Evolutionary conservation across 2,113 vertebrate genomes (phyloP), one percentile per base, ranked within the genome.

Genomic region (Trogon melanurus): DNA sequence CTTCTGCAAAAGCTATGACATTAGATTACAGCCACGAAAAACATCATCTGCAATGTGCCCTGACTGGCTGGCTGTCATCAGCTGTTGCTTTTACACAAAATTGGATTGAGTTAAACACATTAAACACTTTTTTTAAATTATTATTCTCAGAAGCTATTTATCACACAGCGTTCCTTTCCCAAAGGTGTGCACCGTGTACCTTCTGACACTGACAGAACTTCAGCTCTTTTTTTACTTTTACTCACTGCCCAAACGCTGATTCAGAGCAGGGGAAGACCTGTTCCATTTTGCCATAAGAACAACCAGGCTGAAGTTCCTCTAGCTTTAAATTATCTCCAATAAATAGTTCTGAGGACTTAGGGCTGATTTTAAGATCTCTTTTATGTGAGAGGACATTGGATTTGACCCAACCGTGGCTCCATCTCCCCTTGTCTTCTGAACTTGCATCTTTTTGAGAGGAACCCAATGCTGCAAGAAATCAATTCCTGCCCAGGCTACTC

Each of bases 21-120:
- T 93, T 78, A 95, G 83, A 60, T 73, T 61, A 92, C 66, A 79
- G 95, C 96, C 97, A 95, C 92, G 95, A 92, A 95, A 97, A 97
- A 97, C 96, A 96, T 29, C 76, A 62, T 65, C 66, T 72, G 95
- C 88, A 54, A 29, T n/a, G 57, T 89, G 92, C 88, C 79, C 93
- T 76, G 93, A 82, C 96, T 71, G 90, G 69, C 79, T 69, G 60
- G 16, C 93, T 96, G 95, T 88, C 96, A 95, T 95, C 91, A 78
- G 1, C 85, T 50, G n/a, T 80, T 71, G 94, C 80, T 81, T 91
- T 79, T 82, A n/a, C 88, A 51, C 73, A 22, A 19, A 85, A 74
- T 73, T 13, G 66, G 20, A 60, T 76, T 51, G 74, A 85, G 23
- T 45, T 82, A 88, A 87, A 80, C n/a, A 81, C 56, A 9, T 50